Evolutionary conservation across 1,140 invertebrate genomes (phyloP).

Genomic region (Diabrotica undecimpunctata): DNA sequence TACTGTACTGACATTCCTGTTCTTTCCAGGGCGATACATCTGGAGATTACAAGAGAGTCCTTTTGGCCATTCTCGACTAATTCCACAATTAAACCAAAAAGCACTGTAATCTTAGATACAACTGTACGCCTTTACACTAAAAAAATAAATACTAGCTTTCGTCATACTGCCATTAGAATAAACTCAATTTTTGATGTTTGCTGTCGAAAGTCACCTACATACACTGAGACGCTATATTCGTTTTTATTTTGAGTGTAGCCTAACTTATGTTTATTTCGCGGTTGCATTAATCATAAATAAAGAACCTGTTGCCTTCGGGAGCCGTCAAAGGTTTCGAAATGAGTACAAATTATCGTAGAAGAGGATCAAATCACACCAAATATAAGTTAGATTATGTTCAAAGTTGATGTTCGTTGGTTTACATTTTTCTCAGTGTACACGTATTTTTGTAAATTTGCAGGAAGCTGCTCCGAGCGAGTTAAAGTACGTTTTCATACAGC

Average conservation of each 20-base stretch:
- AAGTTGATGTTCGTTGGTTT: not conserved
- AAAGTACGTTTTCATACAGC: conserved; percentile 42
- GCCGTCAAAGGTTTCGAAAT: not conserved
- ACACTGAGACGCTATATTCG: not conserved
- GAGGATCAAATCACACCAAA: not conserved
- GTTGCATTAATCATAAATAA: conserved; percentile 8
- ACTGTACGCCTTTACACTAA: conserved; percentile 21
- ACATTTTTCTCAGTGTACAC: not conserved
- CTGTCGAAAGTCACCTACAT: conserved; percentile 9
- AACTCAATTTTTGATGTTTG: conserved; percentile 15
- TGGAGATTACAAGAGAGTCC: conserved; percentile 85
- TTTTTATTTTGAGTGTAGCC: not conserved
- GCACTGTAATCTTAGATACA: conserved; percentile 33
- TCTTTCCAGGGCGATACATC: conserved; percentile 79
- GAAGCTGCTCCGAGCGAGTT: conserved; percentile 40
- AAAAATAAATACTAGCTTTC: conserved; percentile 24
- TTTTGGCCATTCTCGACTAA: conserved; percentile 75
- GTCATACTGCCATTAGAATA: conserved; percentile 38
- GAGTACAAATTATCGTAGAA: not conserved
- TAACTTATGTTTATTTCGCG: not conserved
- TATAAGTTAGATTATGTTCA: not conserved
- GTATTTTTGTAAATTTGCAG: conserved; percentile 42
- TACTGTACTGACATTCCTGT: conserved; percentile 29
- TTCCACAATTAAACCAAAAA: conserved; percentile 27
- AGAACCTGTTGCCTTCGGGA: not conserved